Base-by-base conservation (phyloP, 2,797 vertebrate genomes). In the Meda fulgida region DNA sequence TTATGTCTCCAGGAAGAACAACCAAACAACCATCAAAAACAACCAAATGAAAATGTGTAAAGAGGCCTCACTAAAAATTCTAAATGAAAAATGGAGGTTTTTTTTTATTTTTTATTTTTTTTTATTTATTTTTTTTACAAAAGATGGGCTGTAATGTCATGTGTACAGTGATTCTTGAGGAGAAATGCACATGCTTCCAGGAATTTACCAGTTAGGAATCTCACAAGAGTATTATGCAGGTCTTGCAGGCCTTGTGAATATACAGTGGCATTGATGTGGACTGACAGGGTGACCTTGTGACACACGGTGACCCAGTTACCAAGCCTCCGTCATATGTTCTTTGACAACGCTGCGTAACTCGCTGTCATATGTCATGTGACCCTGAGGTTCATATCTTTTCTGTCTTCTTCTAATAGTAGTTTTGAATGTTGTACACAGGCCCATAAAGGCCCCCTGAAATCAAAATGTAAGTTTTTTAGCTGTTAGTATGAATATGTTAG, bases 251-350 rank as follows among this genome's bases (percentile, higher is more conserved):
- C 73, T 2, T 58, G 23, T 63, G 51, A 84, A 83, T 77, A 60
- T 71, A 78, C 19, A 38, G 14, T 71, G 67, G 53, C 63, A 53
- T 66, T 80, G 81, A 87, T 82, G 70, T 77, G 63, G 77, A 77
- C 18, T 69, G 82, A 86, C 85, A 84, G 71, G 46, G 8, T 75
- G 80, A 90, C 77, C 84, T 80, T n/a, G 58, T 78, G 73, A 66
- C 84, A 65, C 58, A 63, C 36, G 60, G n/a, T 78, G 80, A 80
- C 87, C 84, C 70, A 86, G 46, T 85, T 86, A 78, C 21, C 65
- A 80, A 65, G 19, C 60, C 21, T 87, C 21, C 1, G 11, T 77
- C 40, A 13, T 78, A 65, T 38, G 18, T 38, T 70, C 53, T 71
- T 11, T 79, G 23, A 81, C 21, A 26, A 19, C 4, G 7, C 84